Base-by-base conservation (phyloP, 2,113 vertebrate genomes). In the Andinoacara biseriatus region DNA sequence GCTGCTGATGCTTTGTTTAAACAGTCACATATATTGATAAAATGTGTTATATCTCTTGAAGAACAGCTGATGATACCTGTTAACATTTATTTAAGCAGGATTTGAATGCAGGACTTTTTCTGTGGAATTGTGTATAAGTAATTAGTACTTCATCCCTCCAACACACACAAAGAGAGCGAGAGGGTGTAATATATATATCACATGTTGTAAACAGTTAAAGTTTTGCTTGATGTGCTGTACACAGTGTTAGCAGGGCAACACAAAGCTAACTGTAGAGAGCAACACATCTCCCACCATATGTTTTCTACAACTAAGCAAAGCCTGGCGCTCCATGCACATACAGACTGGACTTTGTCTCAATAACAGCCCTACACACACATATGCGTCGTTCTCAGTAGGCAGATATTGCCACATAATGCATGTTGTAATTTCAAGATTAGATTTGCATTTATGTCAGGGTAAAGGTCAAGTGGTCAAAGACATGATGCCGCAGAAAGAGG, bases 281-380 rank as follows among this genome's bases (percentile, higher is more conserved):
- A 62, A 60, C 40, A 22, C 56, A 33, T 9, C 10, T 7, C 54
- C 33, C 35, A 24, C 31, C n/a, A 46, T 20, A 31, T 84, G 74
- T 59, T 62, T 46, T 74, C 49, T 75, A 78, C 38, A 60, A n/a
- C 62, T 38, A 52, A 81, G 22, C 29, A 65, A 58, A 67, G 14
- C 60, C 59, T 20, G 24, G 72, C 63, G 13, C 52, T n/a, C 11
- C 65, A 82, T n/a, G 38, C 63, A 84, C 54, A 18, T 24, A 26
- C 10, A 76, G 14, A 5, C 57, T 88, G 82, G 90, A 90, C 90
- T 90, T 89, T 89, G 83, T 81, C 81, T 86, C 61, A 60, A 31
- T 59, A 65, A 82, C 58, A 84, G 33, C 8, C 61, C 14, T 11
- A 4, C 74, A 57, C 74, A 77, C 61, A 81, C 60, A 62, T 15